Percentiles rank a stretch among this genome's conserved stretches.
Conservation (phyloP, 2,888 invertebrate genomes). For the Eumacrocentrus americanus region DNA sequence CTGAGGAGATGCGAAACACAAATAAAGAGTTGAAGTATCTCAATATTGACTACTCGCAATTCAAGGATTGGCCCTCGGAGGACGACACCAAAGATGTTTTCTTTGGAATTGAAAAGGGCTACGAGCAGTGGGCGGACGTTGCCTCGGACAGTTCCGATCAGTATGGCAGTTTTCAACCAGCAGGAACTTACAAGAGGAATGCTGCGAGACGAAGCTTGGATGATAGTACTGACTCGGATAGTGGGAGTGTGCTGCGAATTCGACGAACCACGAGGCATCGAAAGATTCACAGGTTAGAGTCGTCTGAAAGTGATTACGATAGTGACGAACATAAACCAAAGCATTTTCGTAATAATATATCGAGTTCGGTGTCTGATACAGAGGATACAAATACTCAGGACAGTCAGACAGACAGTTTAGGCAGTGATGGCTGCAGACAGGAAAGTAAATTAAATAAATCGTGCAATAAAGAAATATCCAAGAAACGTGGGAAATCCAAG, state of each 20-base stretch:
- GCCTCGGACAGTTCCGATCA: constrained; percentile 55
- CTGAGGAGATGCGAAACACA: constrained; percentile 69
- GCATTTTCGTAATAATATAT: constrained; percentile 46
- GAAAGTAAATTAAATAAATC: constrained; percentile 44
- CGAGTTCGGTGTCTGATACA: constrained; percentile 57
- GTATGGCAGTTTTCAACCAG: constrained; percentile 53
- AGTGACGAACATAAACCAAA: constrained; percentile 51
- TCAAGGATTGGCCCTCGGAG: constrained; percentile 70
- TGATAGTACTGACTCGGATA: constrained; percentile 55
- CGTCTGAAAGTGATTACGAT: constrained; percentile 59
- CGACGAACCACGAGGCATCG: constrained; percentile 48
- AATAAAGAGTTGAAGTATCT: constrained; percentile 77
- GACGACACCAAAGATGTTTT: constrained; percentile 65
- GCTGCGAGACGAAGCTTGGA: constrained; percentile 52
- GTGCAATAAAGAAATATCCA: constrained; percentile 62
- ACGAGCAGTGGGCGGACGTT: constrained; percentile 60
- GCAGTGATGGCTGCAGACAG: constrained; percentile 59
- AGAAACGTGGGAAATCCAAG: constrained; percentile 63
- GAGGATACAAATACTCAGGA: constrained; percentile 63
- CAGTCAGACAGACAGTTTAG: constrained; percentile 61
- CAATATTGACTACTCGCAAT: constrained; percentile 74
- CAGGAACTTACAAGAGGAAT: constrained; percentile 49
- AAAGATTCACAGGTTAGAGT: constrained; percentile 53
- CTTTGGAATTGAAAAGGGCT: constrained; percentile 71
- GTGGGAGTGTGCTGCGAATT: constrained; percentile 49